Conservation (phyloP, 2,888 invertebrate species). For the Acanthacorydalis orientalis region DNA sequence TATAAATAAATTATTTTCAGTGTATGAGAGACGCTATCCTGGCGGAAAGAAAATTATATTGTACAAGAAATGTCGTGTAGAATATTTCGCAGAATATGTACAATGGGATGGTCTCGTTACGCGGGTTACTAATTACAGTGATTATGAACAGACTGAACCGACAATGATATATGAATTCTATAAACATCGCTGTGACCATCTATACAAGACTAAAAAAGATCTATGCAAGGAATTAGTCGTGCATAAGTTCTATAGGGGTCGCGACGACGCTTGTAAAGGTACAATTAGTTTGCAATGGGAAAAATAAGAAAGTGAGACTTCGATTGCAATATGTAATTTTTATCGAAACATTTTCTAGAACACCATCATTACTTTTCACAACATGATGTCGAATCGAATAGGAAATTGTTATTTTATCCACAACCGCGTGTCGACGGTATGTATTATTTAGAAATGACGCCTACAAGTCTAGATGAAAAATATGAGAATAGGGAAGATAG, state of each 20-base stretch:
- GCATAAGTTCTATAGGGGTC: slow-evolving; percentile 47
- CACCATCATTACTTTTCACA: slow-evolving; percentile 23
- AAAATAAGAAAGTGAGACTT: neutral
- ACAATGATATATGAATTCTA: slow-evolving; percentile 40
- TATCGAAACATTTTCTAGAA: slow-evolving; percentile 16
- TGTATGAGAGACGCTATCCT: slow-evolving; percentile 55
- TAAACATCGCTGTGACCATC: slow-evolving; percentile 44
- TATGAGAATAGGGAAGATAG: slow-evolving; percentile 39
- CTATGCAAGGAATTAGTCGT: slow-evolving; percentile 30
- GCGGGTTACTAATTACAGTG: slow-evolving; percentile 39
- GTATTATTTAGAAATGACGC: slow-evolving; percentile 34
- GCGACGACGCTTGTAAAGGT: slow-evolving; percentile 54
- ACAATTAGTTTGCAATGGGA: slow-evolving; percentile 11
- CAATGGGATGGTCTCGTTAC: slow-evolving; percentile 54
- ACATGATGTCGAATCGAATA: slow-evolving; percentile 19
- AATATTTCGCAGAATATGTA: slow-evolving; percentile 62
- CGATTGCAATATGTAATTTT: neutral
- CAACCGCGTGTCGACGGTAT: slow-evolving; percentile 55
- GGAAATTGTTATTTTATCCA: slow-evolving; percentile 32
- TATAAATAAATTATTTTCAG: slow-evolving; percentile 20
- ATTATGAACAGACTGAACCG: slow-evolving; percentile 35
- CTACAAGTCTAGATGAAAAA: slow-evolving; percentile 34
- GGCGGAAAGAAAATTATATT: slow-evolving; percentile 46
- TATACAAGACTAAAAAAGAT: slow-evolving; percentile 30
- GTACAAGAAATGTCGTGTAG: slow-evolving; percentile 58